Percentiles rank a stretch among this genome's conserved stretches.
phyloP scores from a whole-genome alignment of 2,113 vertebrate genomes.

The Dicrurus megarhynchus region DNA sequence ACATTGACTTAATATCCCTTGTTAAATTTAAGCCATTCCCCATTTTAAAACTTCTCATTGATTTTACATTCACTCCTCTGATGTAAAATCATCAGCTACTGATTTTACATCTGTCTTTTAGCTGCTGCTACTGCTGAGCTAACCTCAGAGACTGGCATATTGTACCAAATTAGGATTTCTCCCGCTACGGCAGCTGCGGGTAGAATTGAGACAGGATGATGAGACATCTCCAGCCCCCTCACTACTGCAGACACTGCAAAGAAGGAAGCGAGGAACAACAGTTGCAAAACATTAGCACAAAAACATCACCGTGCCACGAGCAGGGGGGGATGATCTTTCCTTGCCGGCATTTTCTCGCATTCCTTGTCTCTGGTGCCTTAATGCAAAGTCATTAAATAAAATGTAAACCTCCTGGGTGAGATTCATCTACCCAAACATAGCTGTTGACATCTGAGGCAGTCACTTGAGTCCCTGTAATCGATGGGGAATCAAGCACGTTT shows the following conservation, averaged over 20 bases:
- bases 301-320: neutral
- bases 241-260: neutral
- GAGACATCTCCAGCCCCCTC: neutral
- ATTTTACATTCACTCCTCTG: conserved; percentile 55
- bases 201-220: neutral
- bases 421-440: conserved; percentile 20
- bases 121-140: conserved; percentile 30
- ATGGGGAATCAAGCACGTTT: neutral
- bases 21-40: conserved; percentile 46
- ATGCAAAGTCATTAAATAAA: conserved; percentile 15
- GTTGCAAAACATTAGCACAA: neutral
- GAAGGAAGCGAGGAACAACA: neutral
- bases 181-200: neutral
- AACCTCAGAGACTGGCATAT: conserved; percentile 19
- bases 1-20: conserved; percentile 15
- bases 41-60: conserved; percentile 62
- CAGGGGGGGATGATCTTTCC: neutral
- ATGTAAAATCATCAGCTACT: conserved; percentile 63
- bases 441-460: conserved; percentile 13
- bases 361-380: neutral
- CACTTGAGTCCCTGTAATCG: neutral
- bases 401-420: conserved; percentile 20
- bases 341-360: neutral
- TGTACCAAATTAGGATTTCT: conserved; percentile 30
- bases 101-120: conserved; percentile 66